These are phyloP conservation scores for Pseudanteris insignis DNA, from an alignment of 2,888 invertebrate species.

Conservation along the genomic window DNA sequence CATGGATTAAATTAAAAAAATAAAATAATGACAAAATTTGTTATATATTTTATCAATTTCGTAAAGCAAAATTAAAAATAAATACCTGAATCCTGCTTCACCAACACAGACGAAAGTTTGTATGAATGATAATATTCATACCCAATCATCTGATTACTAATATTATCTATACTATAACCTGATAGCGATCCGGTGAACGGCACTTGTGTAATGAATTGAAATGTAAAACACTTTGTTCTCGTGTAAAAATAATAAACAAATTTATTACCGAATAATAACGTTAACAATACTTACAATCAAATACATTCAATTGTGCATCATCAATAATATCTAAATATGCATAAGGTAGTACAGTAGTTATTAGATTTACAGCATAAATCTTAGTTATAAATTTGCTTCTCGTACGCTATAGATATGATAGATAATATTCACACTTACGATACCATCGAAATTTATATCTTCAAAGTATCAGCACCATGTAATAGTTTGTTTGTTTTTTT, in stretches of 20 bases:
- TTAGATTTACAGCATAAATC: conserved; percentile 17
- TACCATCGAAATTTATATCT: conserved; percentile 16
- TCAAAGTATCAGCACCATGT: conserved; percentile 21
- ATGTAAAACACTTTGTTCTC: conserved; percentile 1
- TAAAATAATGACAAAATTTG: too few species aligned
- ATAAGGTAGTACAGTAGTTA: conserved; percentile 17
- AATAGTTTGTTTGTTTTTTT: too few species aligned
- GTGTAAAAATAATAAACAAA: conserved; percentile 39
- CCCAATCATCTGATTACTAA: too few species aligned
- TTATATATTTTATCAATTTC: too few species aligned
- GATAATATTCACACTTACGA: conserved; percentile 27
- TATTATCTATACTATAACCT: too few species aligned
- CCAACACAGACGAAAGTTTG: too few species aligned
- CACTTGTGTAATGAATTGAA: too few species aligned
- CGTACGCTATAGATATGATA: conserved; percentile 33
- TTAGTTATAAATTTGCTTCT: conserved; percentile 22
- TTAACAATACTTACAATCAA: conserved; percentile 27
- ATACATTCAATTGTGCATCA: conserved; percentile 29
- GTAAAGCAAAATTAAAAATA: too few species aligned
- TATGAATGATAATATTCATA: too few species aligned
- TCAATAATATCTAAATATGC: conserved; percentile 22
- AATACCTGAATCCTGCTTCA: too few species aligned
- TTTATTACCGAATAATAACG: conserved; percentile 36
- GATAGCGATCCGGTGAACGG: too few species aligned
- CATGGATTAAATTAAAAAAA: too few species aligned